phyloP scores from a whole-genome alignment of 2,888 invertebrate species.

The Mythimna albipuncta region DNA sequence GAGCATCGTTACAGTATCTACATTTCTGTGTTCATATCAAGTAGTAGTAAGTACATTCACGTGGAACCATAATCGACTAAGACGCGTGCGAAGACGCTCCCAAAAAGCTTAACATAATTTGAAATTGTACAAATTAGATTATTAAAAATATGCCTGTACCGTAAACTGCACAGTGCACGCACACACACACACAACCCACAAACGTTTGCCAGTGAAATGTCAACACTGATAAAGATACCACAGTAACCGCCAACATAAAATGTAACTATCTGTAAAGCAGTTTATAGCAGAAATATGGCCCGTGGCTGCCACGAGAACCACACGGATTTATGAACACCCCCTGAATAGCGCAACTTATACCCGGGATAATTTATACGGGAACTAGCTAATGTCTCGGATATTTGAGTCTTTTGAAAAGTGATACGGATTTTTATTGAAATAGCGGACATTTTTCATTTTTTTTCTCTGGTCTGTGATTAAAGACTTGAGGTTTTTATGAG shows the following conservation, averaged over 20 bases:
- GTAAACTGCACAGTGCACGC: too few species aligned
- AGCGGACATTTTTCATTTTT: neutral
- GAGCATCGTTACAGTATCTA: too few species aligned
- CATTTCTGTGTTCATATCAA: too few species aligned
- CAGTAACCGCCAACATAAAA: conserved; percentile 33
- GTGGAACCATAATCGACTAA: too few species aligned
- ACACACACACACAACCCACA: too few species aligned
- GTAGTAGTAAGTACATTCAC: too few species aligned
- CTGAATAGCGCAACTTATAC: conserved; percentile 47
- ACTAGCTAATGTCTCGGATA: conserved; percentile 34
- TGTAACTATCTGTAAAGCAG: conserved; percentile 50
- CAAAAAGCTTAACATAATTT: too few species aligned
- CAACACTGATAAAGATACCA: conserved; percentile 32
- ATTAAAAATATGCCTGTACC: too few species aligned
- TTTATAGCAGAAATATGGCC: conserved; percentile 54
- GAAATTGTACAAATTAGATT: too few species aligned
- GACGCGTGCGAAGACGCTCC: too few species aligned
- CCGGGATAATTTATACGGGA: conserved; percentile 45
- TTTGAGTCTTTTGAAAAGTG: conserved; percentile 40
- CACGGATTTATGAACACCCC: conserved; percentile 51
- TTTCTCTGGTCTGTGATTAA: neutral
- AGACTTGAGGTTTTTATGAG: neutral
- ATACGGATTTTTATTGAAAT: conserved; percentile 23
- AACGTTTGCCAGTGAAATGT: conserved; percentile 9
- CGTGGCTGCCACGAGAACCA: conserved; percentile 44